Evolutionary conservation across 2,888 invertebrate species (phyloP), one percentile per base, ranked within the genome.

Genomic region (Sphaerophoria rueppellii): DNA sequence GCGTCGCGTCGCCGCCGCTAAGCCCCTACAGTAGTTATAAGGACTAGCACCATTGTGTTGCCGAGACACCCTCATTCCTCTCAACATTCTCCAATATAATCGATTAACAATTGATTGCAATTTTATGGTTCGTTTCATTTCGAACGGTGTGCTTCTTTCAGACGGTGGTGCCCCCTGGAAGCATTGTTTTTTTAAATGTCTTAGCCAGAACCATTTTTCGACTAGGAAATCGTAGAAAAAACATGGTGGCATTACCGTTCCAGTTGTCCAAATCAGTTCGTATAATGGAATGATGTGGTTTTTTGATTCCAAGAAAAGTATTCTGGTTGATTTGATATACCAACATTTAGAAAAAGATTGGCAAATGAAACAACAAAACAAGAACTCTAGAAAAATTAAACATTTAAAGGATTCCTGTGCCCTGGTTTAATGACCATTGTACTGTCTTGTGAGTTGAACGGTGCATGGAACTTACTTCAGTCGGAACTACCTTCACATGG

Each of bases 51-150:
- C 43, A 35, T 46, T 24, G 14, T 43, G 14, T 9, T 12, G 2
- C 61, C n/a, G 43, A 60, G 40, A 60, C 40, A 43, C 24, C 43
- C 67, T 24, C 16, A 34, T 40, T 14, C 55, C 16, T 50, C 48
- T 16, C 57, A 58, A 85, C 77, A 81, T 77, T 73, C 81, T 24
- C 24, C 24, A 24, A 1, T 78, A 82, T 82, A 86, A 82, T 86
- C 86, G 86, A 82, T 82, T 82, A 86, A 82, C 86, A 82, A 86
- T 86, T 86, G 86, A 86, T 86, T 82, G 81, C 82, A 86, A 86
- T 86, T 86, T 86, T 82, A 82, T 80, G 86, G 82, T 86, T 86
- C 86, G 82, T 82, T 86, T 82, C 82, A 55, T 86, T 71, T 69
- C 70, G 77, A 76, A 70, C 57, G 37, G 71, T 60, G 37, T 37